phyloP scores from a whole-genome alignment of 2,888 invertebrate genomes.

The Himalopsyche tibetana region DNA sequence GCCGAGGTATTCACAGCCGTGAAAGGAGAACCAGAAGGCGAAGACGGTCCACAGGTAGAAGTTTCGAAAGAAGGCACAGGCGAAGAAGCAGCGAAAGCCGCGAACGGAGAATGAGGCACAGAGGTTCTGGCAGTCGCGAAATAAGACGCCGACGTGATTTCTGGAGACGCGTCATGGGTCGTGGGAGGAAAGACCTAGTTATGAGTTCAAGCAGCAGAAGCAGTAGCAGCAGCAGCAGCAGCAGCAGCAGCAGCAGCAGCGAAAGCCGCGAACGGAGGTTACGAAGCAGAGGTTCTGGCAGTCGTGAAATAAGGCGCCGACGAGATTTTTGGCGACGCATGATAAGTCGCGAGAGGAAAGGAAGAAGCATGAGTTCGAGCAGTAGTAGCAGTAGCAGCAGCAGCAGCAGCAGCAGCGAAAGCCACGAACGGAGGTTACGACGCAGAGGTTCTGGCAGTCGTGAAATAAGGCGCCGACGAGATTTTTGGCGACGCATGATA shows the following conservation, averaged over 20 bases:
- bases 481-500: no score
- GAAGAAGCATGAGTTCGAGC: neutral
- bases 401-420: conserved; percentile 60
- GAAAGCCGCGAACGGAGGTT: no score
- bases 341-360: neutral
- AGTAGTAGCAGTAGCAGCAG: no score
- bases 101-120: neutral
- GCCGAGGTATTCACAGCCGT: neutral
- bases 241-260: no score
- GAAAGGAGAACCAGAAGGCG: neutral
- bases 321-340: no score
- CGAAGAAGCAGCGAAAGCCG: neutral
- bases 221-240: neutral
- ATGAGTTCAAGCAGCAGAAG: conserved; percentile 15
- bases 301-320: no score
- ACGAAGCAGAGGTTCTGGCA: no score
- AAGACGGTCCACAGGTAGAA: neutral
- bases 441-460: neutral
- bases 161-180: neutral
- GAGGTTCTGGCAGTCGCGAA: neutral
- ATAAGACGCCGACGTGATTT: neutral
- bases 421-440: conserved; percentile 47
- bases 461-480: no score
- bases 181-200: neutral
- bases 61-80: neutral